Evolutionary conservation across 2,113 vertebrate species (phyloP), one percentile per base, ranked within the genome.

Genomic region (Eulacestoma nigropectus): DNA sequence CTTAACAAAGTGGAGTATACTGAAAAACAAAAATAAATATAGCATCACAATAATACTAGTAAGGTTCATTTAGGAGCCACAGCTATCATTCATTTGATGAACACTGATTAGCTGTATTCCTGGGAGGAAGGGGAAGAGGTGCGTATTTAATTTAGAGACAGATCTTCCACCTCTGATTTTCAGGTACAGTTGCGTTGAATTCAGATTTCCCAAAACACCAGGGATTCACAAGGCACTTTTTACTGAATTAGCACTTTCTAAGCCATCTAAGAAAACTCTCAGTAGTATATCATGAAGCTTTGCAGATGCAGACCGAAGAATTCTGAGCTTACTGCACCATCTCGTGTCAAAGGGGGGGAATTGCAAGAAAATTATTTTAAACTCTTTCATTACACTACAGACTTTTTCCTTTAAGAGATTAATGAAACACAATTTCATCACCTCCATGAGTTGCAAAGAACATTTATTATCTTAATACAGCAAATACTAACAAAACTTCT

Each of bases 321-420:
- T 94, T 83, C 44, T 64, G 85, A 94, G 84, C 84, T 80, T 91
- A 96, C 94, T 83, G 29, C 46, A 62, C 98, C 98, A 98, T 97
- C 98, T 98, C 88, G 97, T 96, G 98, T 81, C 78, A 41, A 90
- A 26, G 0, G 0, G 16, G 1, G 27, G 72, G 75, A 97, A 93
- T 41, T 83, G 87, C 59, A 74, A 50, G 26, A 72, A 55, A 33
- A 49, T 18, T 1, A 29, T 76, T 88, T 91, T 23, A 41, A 60
- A 59, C 4, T 5, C 12, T 63, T 49, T 22, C 22, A 27, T 55
- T 32, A 11, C 3, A 11, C 22, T 15, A 6, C 33, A 12, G 10
- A 29, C 0, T 23, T 87, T 67, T 72, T 27, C 21, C 22, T 50
- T 53, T n/a, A 37, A 56, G 33, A 52, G 18, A 87, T 72, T 42